Conservation (phyloP, 2,888 invertebrate genomes). For the Chrysomela aeneicollis region DNA sequence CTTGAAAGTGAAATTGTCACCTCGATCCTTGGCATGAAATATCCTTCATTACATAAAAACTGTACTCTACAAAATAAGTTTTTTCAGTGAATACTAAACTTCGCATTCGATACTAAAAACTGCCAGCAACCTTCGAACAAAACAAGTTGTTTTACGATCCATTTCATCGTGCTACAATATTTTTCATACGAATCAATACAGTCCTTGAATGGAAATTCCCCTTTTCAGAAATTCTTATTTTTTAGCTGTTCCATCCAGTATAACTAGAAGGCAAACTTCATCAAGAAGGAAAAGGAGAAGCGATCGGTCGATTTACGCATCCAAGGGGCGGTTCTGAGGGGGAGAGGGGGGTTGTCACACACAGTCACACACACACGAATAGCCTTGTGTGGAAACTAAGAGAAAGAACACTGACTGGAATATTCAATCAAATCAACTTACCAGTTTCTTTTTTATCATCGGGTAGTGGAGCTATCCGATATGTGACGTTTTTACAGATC, state of each 20-base stretch:
- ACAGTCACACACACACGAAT: conserved; percentile 56
- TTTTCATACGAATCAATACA: no score
- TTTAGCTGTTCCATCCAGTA: conserved; percentile 28
- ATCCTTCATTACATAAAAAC: no score
- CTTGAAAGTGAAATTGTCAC: no score
- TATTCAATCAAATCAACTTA: conserved; percentile 61
- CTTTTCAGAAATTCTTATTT: conserved; percentile 17
- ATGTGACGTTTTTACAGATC: conserved; percentile 58
- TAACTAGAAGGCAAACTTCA: conserved; percentile 38
- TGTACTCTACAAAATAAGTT: no score
- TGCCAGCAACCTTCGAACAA: no score
- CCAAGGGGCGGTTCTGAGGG: conserved; percentile 34
- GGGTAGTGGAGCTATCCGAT: conserved; percentile 57
- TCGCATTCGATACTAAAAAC: no score
- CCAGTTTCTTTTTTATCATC: conserved; percentile 56
- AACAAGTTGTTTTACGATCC: no score
- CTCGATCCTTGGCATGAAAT: no score
- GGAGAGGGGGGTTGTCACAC: conserved; percentile 40
- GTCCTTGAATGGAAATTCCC: neutral
- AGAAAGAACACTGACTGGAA: conserved; percentile 60
- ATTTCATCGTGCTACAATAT: no score
- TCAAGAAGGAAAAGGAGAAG: conserved; percentile 31
- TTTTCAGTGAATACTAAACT: no score
- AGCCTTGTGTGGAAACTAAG: conserved; percentile 58
- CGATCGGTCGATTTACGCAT: conserved; percentile 38